Base-by-base conservation (phyloP, 2,888 invertebrate genomes). In the Sphecodes monilicornis region DNA sequence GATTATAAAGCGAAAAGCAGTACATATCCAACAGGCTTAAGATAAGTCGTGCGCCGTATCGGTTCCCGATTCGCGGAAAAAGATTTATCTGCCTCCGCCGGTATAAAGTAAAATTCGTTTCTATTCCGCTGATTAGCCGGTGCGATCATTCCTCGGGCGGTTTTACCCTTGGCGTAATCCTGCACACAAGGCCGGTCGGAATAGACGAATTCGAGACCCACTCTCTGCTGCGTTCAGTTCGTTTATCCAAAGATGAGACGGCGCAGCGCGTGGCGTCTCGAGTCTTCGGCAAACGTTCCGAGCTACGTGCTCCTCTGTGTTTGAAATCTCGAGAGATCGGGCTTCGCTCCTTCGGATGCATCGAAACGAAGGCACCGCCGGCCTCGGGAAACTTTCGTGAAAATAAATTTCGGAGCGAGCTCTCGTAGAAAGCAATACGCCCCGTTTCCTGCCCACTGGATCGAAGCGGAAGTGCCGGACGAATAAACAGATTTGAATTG, bases 221-320 rank as follows among this genome's bases (percentile, higher is more conserved):
- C 85, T 85, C 79, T 50, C 22, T 3, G 64, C 69, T 60, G 70
- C 82, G 72, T 82, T 66, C 72, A 70, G 78, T 85, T 85, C 78
- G 85, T 82, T 82, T 85, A 85, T 82, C 69, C 85, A 76, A 86
- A 85, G 76, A 82, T 76, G 78, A 85, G 78, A 85, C 74, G n/a
- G 10, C 22, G 41, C 41, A 39, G 39, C 18, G 46, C 46, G 46
- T 13, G 68, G 69, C 43, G 85, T 64, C 80, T 84, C 68, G 85
- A 84, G 85, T 64, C 85, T 85, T 85, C 57, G 73, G 85, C 57
- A 85, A 85, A 85, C 84, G 84, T 84, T 46, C 50, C 71, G n/a
- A 39, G 82, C 39, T 74, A 78, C 76, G 80, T 82, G 74, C 83
- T 66, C 57, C 41, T 60, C 64, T 50, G 64, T 73, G 85, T 84